Conservation (phyloP, 2,113 vertebrate genomes). For the Damaliscus lunatus region DNA sequence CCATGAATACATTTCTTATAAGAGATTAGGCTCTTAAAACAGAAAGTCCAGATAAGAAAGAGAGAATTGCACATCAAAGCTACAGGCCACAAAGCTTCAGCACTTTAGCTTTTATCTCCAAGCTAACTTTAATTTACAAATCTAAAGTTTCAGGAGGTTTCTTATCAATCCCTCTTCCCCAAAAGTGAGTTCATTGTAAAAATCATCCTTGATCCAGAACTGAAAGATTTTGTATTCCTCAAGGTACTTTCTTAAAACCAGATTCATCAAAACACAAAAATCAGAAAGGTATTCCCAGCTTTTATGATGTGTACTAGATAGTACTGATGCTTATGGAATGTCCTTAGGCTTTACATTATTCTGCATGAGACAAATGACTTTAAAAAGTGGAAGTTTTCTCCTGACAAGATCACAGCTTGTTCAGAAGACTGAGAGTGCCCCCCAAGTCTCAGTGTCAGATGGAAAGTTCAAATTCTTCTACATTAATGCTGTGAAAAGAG, state of each 20-base stretch:
- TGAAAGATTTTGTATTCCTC: constrained; percentile 28
- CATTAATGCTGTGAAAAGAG: neutral
- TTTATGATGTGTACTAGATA: neutral
- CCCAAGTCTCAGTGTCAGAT: neutral
- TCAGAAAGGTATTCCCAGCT: neutral
- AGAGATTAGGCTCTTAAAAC: neutral
- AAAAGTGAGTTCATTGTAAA: constrained; percentile 4
- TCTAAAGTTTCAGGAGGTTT: neutral
- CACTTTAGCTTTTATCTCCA: neutral
- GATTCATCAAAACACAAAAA: constrained; percentile 2
- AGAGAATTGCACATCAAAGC: neutral
- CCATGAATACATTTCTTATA: neutral
- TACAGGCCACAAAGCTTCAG: neutral
- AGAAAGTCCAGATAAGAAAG: neutral
- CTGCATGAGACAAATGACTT: neutral
- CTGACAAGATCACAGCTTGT: neutral
- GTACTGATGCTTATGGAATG: constrained; percentile 11
- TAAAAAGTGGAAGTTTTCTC: neutral
- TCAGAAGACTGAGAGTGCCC: neutral
- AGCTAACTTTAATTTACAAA: neutral
- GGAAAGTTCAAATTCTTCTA: neutral
- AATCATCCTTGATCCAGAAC: neutral
- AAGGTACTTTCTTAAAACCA: neutral
- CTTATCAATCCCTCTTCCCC: neutral
- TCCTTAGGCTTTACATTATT: constrained; percentile 27